These are phyloP conservation scores for Pithys albifrons DNA, from an alignment of 2,113 vertebrate species.

Conservation along the genomic window DNA sequence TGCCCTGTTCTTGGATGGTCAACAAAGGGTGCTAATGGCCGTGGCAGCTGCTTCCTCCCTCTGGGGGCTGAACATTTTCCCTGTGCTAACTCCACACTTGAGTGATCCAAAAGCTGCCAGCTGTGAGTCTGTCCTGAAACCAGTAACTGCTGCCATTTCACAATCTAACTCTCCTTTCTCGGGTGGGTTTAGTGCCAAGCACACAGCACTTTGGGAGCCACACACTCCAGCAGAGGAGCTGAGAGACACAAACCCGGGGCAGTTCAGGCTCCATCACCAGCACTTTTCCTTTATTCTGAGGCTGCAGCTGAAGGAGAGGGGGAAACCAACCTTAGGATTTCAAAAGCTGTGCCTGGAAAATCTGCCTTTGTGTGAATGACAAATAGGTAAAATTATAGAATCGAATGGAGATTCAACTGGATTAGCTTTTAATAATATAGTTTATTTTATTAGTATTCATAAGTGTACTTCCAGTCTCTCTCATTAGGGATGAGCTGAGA, in stretches of 20 bases:
- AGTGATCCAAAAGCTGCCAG: constrained; percentile 52
- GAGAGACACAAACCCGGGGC: constrained; percentile 21
- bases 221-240: not conserved
- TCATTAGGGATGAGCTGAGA: not conserved
- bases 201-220: constrained; percentile 20
- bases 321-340: not conserved
- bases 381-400: not conserved
- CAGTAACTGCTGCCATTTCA: constrained; percentile 45
- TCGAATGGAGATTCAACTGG: not conserved
- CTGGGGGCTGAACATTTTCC: constrained; percentile 61
- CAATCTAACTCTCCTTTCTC: constrained; percentile 53
- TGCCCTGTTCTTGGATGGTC: not conserved
- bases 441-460: not conserved
- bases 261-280: not conserved
- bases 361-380: not conserved
- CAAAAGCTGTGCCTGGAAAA: not conserved
- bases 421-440: constrained; percentile 6
- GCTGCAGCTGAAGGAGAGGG: not conserved
- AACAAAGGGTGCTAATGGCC: constrained; percentile 52
- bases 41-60: constrained; percentile 19
- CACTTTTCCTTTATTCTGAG: not conserved
- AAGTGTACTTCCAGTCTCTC: not conserved
- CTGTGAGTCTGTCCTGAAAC: constrained; percentile 51
- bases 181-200: constrained; percentile 8
- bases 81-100: constrained; percentile 54